Conservation (phyloP, 2,888 invertebrate species). For the Isotomurus palustris region DNA sequence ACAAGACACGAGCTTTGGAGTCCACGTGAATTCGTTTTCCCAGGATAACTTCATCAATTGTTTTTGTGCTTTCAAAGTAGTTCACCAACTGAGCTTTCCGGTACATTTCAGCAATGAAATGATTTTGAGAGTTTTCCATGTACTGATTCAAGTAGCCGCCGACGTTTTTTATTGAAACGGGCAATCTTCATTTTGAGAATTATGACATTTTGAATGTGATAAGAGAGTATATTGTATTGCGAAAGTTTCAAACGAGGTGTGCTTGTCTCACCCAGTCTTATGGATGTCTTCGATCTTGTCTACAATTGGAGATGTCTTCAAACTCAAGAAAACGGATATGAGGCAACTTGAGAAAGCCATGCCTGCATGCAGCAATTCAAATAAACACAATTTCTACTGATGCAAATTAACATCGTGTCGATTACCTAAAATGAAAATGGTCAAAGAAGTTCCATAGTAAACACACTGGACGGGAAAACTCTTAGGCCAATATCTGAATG, state of each 20-base stretch:
- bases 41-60: conserved; percentile 21
- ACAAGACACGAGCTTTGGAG: conserved; percentile 17
- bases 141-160: conserved; percentile 21
- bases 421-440: conserved; percentile 22
- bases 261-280: conserved; percentile 9
- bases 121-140: conserved; percentile 10
- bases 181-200: conserved; percentile 10
- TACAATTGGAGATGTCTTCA: conserved; percentile 15
- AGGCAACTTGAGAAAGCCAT: conserved; percentile 25
- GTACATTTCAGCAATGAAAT: conserved; percentile 5
- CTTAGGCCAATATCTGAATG: conserved; percentile 21
- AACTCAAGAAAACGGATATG: conserved; percentile 17
- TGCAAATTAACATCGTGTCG: background rate
- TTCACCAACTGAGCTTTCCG: conserved; percentile 3
- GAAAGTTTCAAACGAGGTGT: background rate
- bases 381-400: background rate
- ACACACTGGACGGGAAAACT: conserved; percentile 14
- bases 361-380: conserved; percentile 10
- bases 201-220: background rate
- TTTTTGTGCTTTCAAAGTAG: conserved; percentile 1
- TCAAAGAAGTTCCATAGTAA: conserved; percentile 13
- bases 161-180: conserved; percentile 18
- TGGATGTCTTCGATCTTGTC: conserved; percentile 19
- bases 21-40: conserved; percentile 29
- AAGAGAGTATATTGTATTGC: background rate